Percentiles rank a stretch among this genome's conserved stretches.
Evolutionary conservation across 2,113 vertebrate genomes (phyloP).

Genomic region (Todiramphus saurophagus): DNA sequence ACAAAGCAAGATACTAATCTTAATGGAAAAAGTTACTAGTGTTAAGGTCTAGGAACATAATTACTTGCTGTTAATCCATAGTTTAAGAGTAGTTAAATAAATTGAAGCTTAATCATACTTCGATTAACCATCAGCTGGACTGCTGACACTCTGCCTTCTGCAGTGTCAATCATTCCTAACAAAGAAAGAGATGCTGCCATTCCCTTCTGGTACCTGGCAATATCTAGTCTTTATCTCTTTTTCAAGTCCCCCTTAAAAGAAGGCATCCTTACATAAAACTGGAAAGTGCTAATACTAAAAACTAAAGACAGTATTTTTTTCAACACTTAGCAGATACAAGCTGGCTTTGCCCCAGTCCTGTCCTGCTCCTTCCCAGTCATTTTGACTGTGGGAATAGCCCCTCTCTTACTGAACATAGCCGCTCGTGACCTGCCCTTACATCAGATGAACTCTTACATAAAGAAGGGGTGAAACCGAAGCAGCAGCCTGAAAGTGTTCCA

Average conservation of each 20-base stretch:
- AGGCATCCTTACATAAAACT: background rate
- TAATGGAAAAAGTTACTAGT: background rate
- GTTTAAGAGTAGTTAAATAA: background rate
- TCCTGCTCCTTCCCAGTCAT: background rate
- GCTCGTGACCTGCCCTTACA: fast-evolving
- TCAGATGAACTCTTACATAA: background rate
- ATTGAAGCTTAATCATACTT: background rate
- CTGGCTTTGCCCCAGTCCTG: background rate
- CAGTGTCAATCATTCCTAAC: background rate
- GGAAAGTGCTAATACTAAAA: background rate
- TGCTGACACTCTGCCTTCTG: background rate
- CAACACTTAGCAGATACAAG: background rate
- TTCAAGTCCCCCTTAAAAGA: background rate
- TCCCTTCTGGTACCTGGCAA: background rate
- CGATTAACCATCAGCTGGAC: background rate
- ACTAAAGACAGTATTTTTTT: background rate
- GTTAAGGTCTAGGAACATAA: background rate
- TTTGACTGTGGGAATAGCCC: background rate
- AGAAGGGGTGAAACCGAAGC: background rate
- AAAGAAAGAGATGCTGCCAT: background rate
- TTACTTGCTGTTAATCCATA: background rate
- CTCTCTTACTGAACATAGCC: background rate
- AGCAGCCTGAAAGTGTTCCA: background rate
- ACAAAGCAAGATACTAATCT: background rate
- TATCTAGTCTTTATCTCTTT: background rate